Percentiles rank a stretch among this genome's conserved stretches.
Evolutionary conservation across 2,113 vertebrate genomes (phyloP).

Genomic region (Engraulis encrasicolus): DNA sequence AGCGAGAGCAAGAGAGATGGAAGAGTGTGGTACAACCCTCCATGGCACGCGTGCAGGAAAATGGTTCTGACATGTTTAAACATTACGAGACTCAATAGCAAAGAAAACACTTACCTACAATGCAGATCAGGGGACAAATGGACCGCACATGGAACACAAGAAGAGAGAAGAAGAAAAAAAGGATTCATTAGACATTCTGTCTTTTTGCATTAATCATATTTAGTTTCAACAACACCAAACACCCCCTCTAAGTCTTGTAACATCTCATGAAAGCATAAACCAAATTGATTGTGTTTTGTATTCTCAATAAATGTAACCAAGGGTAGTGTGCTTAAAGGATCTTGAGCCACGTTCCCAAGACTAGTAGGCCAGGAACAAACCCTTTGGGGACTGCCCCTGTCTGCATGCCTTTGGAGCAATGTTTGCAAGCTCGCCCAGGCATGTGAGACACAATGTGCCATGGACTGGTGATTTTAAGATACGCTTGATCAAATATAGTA

Average conservation of each 20-base stretch:
- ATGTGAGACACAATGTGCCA: too few relatives aligned
- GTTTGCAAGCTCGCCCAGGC: too few relatives aligned
- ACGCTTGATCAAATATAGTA: too few relatives aligned
- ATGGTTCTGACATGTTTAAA: slow-evolving; percentile 16
- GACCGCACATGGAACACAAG: slow-evolving; percentile 39
- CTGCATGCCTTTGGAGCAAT: too few relatives aligned
- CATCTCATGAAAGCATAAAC: not conserved
- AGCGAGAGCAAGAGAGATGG: not conserved
- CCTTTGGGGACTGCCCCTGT: not conserved
- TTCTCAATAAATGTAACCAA: not conserved
- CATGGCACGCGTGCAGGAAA: not conserved
- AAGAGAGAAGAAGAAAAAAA: slow-evolving; percentile 45
- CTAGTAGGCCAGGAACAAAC: not conserved
- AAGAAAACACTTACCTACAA: slow-evolving; percentile 68
- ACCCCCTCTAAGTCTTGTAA: not conserved
- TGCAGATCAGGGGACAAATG: slow-evolving; percentile 37
- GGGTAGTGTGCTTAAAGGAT: not conserved
- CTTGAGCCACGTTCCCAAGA: not conserved
- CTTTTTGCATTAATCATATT: not conserved
- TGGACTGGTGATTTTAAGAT: too few relatives aligned
- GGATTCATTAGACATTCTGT: slow-evolving; percentile 51
- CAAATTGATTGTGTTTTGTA: slow-evolving; percentile 6
- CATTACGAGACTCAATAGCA: slow-evolving; percentile 25
- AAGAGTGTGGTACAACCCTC: too few relatives aligned
- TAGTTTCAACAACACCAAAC: not conserved